Evolutionary conservation across 2,797 vertebrate species (phyloP).

Genomic region (Antennarius maculatus): DNA sequence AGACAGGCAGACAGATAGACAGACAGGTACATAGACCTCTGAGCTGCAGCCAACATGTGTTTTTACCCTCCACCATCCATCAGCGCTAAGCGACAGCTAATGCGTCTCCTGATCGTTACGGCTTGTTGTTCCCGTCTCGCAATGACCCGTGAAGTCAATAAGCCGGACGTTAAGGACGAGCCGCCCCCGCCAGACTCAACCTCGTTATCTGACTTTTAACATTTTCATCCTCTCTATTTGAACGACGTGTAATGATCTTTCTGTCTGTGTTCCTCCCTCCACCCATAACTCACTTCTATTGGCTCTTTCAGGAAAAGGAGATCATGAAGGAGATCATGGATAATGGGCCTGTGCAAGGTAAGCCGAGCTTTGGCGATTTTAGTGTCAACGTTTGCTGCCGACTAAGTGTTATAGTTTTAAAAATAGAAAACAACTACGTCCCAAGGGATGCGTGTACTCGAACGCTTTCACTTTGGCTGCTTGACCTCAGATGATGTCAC

Average conservation of each 20-base stretch:
- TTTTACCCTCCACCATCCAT: slow-evolving; percentile 53
- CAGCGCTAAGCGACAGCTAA: slow-evolving; percentile 55
- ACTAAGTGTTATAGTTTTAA: slow-evolving; percentile 1
- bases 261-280: slow-evolving; percentile 23
- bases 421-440: background rate
- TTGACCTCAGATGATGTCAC: slow-evolving; percentile 35
- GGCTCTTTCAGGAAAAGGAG: slow-evolving; percentile 88
- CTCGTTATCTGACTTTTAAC: slow-evolving; percentile 62
- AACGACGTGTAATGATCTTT: slow-evolving; percentile 50
- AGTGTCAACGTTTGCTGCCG: slow-evolving; percentile 7
- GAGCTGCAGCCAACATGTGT: slow-evolving; percentile 48
- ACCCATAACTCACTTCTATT: slow-evolving; percentile 28
- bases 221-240: slow-evolving; percentile 59
- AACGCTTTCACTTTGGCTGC: slow-evolving; percentile 8
- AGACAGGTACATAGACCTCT: background rate
- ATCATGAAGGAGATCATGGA: slow-evolving; percentile 98
- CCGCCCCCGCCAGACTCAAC: slow-evolving; percentile 47
- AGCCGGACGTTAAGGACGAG: slow-evolving; percentile 56
- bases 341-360: slow-evolving; percentile 97
- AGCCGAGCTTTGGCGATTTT: slow-evolving; percentile 11
- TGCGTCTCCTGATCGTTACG: slow-evolving; percentile 60
- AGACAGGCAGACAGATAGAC: too few species aligned
- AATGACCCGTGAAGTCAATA: slow-evolving; percentile 66
- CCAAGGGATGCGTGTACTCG: slow-evolving; percentile 12
- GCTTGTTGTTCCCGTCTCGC: slow-evolving; percentile 52